Conservation (phyloP, 2,888 invertebrate species). For the Archips xylosteana region DNA sequence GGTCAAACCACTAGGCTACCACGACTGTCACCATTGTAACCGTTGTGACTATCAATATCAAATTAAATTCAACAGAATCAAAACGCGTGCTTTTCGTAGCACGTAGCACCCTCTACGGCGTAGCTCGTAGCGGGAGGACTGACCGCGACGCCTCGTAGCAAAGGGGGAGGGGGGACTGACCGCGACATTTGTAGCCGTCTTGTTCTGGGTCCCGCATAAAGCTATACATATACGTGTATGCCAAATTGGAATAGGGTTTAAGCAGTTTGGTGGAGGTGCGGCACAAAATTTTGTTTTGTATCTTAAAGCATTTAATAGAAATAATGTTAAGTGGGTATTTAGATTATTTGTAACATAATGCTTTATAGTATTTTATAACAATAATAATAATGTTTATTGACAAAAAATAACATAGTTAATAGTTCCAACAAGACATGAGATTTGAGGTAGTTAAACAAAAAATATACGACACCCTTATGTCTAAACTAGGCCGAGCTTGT, state of each 20-base stretch:
- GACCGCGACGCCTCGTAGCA: slow-evolving; percentile 53
- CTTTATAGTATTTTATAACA: too few relatives aligned
- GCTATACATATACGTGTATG: not conserved
- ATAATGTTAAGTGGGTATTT: too few relatives aligned
- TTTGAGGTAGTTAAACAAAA: too few relatives aligned
- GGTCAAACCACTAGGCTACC: too few relatives aligned
- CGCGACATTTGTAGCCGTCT: slow-evolving; percentile 83
- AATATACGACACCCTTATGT: too few relatives aligned
- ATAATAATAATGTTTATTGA: too few relatives aligned
- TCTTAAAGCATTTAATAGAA: not conserved
- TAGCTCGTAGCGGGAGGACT: slow-evolving; percentile 57
- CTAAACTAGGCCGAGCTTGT: too few relatives aligned
- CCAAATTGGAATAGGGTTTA: slow-evolving; percentile 5
- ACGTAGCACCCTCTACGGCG: slow-evolving; percentile 39
- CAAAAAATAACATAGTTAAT: too few relatives aligned
- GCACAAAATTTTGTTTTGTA: not conserved
- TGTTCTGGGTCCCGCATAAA: slow-evolving; percentile 53
- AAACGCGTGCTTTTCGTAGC: slow-evolving; percentile 31
- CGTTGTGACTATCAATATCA: not conserved
- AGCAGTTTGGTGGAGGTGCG: not conserved
- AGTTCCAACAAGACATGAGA: too few relatives aligned
- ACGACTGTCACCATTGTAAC: too few relatives aligned
- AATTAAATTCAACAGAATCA: slow-evolving; percentile 28
- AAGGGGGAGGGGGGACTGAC: slow-evolving; percentile 65
- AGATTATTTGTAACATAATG: too few relatives aligned